phyloP scores from a whole-genome alignment of 2,113 vertebrate genomes.

The Nannobrachium achirus region DNA sequence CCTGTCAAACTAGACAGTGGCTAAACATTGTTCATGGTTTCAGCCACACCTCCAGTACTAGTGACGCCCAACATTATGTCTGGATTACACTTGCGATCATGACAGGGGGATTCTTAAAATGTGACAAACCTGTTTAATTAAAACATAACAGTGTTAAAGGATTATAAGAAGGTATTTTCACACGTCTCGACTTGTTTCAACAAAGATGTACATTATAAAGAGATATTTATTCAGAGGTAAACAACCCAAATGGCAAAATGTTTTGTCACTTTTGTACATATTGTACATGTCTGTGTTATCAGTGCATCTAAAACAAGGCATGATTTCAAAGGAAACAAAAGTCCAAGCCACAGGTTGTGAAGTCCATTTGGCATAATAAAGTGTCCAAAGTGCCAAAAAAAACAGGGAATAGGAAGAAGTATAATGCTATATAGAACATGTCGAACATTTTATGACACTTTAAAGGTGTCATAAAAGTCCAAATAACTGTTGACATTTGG shows the following conservation, averaged over 20 bases:
- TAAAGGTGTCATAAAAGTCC: not conserved
- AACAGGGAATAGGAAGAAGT: too few relatives aligned
- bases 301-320: too few relatives aligned
- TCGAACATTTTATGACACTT: not conserved
- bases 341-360: too few relatives aligned
- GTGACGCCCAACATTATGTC: slow-evolving; percentile 4
- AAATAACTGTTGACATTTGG: not conserved
- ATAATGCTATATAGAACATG: not conserved
- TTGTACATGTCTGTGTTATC: too few relatives aligned
- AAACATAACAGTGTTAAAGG: slow-evolving; percentile 11
- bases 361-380: too few relatives aligned
- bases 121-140: slow-evolving; percentile 22
- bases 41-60: slow-evolving; percentile 27
- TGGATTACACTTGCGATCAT: slow-evolving; percentile 35
- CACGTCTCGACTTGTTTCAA: slow-evolving; percentile 12
- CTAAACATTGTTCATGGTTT: slow-evolving; percentile 1
- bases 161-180: slow-evolving; percentile 18
- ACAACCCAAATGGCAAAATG: not conserved
- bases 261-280: too few relatives aligned
- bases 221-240: not conserved
- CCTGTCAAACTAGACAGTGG: slow-evolving; percentile 29
- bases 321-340: too few relatives aligned
- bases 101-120: slow-evolving; percentile 13
- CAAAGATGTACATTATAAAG: not conserved
- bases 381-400: too few relatives aligned